phyloP scores from a whole-genome alignment of 2,113 vertebrate genomes.

The Oryzias javanicus region DNA sequence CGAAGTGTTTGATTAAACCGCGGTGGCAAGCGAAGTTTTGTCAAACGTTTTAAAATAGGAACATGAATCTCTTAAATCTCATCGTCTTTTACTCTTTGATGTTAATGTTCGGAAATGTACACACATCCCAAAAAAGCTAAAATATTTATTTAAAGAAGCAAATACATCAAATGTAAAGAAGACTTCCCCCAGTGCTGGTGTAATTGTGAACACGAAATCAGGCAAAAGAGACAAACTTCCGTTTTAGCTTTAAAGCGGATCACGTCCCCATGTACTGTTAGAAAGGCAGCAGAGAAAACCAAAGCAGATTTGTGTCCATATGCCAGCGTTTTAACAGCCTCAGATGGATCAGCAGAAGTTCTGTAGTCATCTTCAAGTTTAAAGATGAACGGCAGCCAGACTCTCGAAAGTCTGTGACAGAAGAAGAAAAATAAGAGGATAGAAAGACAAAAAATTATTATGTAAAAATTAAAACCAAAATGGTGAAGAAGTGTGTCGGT shows the following conservation, averaged over 20 bases:
- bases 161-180: neutral
- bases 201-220: conserved; percentile 7
- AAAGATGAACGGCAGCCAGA: conserved; percentile 34
- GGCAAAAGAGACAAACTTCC: conserved; percentile 16
- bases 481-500: conserved; percentile 35
- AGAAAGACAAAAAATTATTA: neutral
- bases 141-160: neutral
- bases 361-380: conserved; percentile 38
- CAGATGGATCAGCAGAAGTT: conserved; percentile 65
- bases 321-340: conserved; percentile 52
- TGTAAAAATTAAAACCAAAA: conserved; percentile 10
- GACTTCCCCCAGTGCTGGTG: neutral
- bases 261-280: conserved; percentile 36
- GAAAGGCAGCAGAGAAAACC: conserved; percentile 43
- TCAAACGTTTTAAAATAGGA: conserved; percentile 42
- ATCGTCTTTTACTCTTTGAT: no score
- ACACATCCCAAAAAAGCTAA: no score
- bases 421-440: conserved; percentile 40
- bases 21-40: conserved; percentile 30
- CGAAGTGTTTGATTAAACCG: neutral
- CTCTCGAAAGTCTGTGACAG: conserved; percentile 47
- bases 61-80: conserved; percentile 44
- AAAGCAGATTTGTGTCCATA: conserved; percentile 53
- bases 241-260: conserved; percentile 21
- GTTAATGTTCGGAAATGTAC: no score